Conservation (phyloP, 1,140 invertebrate genomes). For the Aplysia californica region DNA sequence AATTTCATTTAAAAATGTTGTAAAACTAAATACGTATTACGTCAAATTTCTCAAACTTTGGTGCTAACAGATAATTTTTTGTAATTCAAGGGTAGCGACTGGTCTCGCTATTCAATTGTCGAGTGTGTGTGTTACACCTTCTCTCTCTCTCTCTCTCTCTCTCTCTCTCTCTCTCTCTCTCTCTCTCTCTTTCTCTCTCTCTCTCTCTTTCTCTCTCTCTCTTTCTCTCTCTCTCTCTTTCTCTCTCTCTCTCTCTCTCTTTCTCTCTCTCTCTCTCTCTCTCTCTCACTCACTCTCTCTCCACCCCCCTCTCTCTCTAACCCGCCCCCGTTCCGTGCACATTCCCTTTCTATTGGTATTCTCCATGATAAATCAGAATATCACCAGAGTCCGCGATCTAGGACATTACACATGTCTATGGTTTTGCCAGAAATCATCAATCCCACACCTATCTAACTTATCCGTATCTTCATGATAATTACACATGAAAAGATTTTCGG, state of each 20-base stretch:
- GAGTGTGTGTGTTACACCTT: no score
- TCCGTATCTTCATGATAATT: background rate
- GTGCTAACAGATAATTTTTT: no score
- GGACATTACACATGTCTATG: no score
- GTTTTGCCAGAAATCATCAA: background rate
- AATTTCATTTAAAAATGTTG: no score
- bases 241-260: background rate
- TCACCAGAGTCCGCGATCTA: background rate
- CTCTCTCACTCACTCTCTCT: background rate
- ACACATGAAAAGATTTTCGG: background rate
- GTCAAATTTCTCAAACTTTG: no score
- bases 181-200: conserved; percentile 12
- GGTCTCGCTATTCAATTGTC: no score
- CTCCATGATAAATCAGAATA: background rate
- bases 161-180: conserved; percentile 24
- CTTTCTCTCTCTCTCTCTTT: background rate
- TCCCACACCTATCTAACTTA: background rate
- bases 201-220: conserved; percentile 11
- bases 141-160: conserved; percentile 12
- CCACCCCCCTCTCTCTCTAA: background rate
- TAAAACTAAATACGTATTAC: no score
- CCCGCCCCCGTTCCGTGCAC: background rate
- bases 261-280: conserved; percentile 1
- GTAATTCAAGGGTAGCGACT: no score
- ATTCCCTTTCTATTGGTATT: background rate